Percentiles rank a stretch among this genome's conserved stretches.
Conservation (phyloP, 2,888 invertebrate species). For the Ptycholaimellus sp. region DNA sequence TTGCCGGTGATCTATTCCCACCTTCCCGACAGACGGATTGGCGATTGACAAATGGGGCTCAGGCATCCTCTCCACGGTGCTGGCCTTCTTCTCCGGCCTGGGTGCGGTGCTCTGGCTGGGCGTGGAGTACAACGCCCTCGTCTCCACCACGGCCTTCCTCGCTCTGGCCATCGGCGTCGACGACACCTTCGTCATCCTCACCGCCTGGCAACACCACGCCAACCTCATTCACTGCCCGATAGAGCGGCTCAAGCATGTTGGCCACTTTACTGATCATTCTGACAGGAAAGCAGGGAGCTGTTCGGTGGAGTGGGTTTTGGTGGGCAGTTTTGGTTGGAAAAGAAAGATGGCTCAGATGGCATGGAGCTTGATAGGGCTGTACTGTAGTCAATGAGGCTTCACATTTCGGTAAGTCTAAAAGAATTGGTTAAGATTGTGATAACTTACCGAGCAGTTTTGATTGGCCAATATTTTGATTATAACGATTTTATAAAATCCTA, state of each 20-base stretch:
- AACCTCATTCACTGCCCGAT: background rate
- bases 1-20: too few species aligned
- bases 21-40: too few species aligned
- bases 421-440: too few species aligned
- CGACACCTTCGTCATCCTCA: conserved; percentile 1
- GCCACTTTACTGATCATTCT: background rate
- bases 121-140: conserved; percentile 1
- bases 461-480: too few species aligned
- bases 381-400: too few species aligned
- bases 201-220: background rate
- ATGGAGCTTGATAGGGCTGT: background rate
- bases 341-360: background rate
- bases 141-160: conserved; percentile 1
- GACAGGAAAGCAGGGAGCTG: background rate
- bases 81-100: background rate
- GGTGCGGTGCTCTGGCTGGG: background rate
- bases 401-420: too few species aligned
- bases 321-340: too few species aligned
- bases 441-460: too few species aligned
- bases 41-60: too few species aligned
- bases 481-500: too few species aligned
- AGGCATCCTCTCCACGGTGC: background rate
- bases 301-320: too few species aligned
- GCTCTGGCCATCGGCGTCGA: conserved; percentile 4
- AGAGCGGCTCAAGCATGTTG: background rate